phyloP scores from a whole-genome alignment of 2,113 vertebrate genomes.

The Taxidea taxus region DNA sequence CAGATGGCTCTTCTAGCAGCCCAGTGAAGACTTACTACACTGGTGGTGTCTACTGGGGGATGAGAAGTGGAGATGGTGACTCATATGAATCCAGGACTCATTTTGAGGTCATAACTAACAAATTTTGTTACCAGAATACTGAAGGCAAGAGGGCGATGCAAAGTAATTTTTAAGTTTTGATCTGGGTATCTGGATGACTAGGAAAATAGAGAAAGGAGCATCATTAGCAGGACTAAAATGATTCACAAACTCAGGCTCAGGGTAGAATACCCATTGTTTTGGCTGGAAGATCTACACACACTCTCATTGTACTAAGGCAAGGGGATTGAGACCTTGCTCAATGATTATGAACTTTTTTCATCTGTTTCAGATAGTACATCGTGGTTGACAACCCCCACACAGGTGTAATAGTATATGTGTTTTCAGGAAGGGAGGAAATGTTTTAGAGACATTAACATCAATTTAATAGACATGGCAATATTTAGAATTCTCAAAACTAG shows the following conservation, averaged over 20 bases:
- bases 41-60: too few relatives aligned
- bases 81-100: background rate
- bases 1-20: background rate
- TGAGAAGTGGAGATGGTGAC: background rate
- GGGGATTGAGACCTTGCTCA: background rate
- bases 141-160: background rate
- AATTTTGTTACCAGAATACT: background rate
- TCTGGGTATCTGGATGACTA: background rate
- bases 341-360: background rate
- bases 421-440: background rate
- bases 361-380: background rate
- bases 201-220: background rate
- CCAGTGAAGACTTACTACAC: background rate
- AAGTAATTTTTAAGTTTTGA: background rate
- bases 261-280: background rate
- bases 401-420: background rate
- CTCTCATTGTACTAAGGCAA: background rate
- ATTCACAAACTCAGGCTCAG: background rate
- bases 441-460: background rate
- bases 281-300: background rate
- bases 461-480: background rate
- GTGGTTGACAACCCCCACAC: background rate
- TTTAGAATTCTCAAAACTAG: background rate
- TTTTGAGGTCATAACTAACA: background rate
- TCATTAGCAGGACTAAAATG: background rate